Evolutionary conservation across 2,113 vertebrate genomes (phyloP).

Genomic region (Sturnus vulgaris): DNA sequence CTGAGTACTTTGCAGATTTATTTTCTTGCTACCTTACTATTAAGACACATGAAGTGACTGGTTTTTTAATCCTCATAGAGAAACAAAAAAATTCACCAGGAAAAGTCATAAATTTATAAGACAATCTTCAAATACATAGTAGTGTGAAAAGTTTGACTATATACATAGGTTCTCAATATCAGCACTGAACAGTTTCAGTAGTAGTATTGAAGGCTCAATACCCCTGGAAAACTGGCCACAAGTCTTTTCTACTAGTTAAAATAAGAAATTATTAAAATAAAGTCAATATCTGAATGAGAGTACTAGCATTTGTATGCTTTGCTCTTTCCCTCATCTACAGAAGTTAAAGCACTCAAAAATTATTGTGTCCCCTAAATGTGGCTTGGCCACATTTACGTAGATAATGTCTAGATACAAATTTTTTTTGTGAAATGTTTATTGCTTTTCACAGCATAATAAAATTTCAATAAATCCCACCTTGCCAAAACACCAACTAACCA

Average conservation of each 20-base stretch:
- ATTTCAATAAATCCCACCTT: not conserved
- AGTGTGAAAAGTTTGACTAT: not conserved
- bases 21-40: not conserved
- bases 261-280: not conserved
- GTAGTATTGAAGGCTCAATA: not conserved
- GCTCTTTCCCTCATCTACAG: not conserved
- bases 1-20: not conserved
- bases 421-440: not conserved
- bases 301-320: not conserved
- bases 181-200: not conserved
- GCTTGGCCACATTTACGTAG: not conserved
- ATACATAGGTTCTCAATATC: not conserved
- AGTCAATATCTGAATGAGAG: not conserved
- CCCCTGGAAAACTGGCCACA: not conserved
- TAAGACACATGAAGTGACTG: not conserved
- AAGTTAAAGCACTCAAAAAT: not conserved
- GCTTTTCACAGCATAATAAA: not conserved
- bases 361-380: not conserved
- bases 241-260: not conserved
- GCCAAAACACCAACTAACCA: not conserved
- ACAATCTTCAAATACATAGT: not conserved
- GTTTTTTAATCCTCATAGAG: not conserved
- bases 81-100: not conserved
- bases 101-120: not conserved
- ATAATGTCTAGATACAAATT: not conserved